Percentiles rank a stretch among this genome's conserved stretches.
Evolutionary conservation across 2,888 invertebrate species (phyloP).

Genomic region (Drosophila pegasa): DNA sequence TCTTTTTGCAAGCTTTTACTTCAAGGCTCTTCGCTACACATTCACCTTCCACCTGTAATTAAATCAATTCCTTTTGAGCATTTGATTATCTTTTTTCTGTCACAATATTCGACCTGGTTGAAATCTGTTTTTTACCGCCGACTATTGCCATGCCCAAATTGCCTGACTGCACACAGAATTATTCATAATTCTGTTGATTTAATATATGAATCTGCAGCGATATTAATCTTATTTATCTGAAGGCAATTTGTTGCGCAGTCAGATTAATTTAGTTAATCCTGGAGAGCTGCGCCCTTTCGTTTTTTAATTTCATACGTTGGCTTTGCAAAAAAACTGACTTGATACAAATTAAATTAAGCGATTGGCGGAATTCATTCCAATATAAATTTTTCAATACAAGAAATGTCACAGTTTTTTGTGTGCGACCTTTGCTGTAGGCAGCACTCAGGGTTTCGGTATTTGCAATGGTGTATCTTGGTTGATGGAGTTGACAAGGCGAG

Average conservation of each 20-base stretch:
- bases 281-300: background rate
- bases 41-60: background rate
- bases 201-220: background rate
- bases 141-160: background rate
- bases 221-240: background rate
- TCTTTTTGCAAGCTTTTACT: background rate
- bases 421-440: too few species aligned
- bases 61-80: background rate
- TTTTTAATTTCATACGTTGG: background rate
- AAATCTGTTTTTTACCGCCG: background rate
- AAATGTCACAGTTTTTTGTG: too few species aligned
- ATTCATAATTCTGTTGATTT: background rate
- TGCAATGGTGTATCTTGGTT: too few species aligned
- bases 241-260: background rate
- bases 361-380: background rate
- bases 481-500: too few species aligned
- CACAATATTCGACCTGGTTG: background rate
- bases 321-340: background rate
- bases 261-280: background rate
- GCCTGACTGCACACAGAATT: background rate
- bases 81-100: background rate
- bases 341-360: background rate
- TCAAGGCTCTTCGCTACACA: background rate
- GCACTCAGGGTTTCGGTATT: too few species aligned
- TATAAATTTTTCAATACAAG: too few species aligned